Base-by-base conservation (phyloP, 2,888 invertebrate species). In the Tachina lurida region DNA sequence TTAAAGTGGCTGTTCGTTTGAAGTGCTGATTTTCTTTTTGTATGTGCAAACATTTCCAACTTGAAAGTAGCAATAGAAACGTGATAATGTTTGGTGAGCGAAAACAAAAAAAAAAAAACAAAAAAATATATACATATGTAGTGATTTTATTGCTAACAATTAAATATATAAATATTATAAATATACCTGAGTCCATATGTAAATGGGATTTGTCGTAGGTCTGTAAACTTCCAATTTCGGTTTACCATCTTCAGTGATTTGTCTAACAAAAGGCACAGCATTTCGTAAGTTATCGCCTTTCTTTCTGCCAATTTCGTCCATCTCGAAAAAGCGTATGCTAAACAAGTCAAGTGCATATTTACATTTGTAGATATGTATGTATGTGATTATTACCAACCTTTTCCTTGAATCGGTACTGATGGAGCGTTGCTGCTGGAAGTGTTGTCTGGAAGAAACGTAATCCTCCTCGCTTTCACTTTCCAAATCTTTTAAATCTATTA, bases 351-450 rank as follows among this genome's bases (percentile, higher is more conserved):
- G 0, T 15, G n/a, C 0, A 62, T 22, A 13, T 0, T 12, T 17
- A 41, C 12, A 15, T 15, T 3, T 56, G 39, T n/a, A 39, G 3
- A 9, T 19, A 22, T 10, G 0, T 45, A 41, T 45, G 12, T 45
- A 9, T 22, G 19, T 45, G 43, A 19, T 54, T 60, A 19, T 58
- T 31, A 84, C 78, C 87, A 87, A 93, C 93, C 93, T 95, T 88
- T 94, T 95, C 88, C 94, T 94, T 91, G 95, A 95, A 87, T 95
- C 95, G 89, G 94, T 93, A 91, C 95, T 95, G 86, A 95, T 94
- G 89, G 95, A 94, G 76, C 95, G 94, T 86, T 94, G 93, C 88
- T 95, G 94, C 89, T 95, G 95, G 89, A 95, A 95, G 89, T 94
- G 94, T 79, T 94, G 94, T 31, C 95, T 93, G 17, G 94, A 94